These are phyloP conservation scores for Denticeps clupeoides DNA, from an alignment of 2,797 vertebrate genomes.

Conservation along the genomic window DNA sequence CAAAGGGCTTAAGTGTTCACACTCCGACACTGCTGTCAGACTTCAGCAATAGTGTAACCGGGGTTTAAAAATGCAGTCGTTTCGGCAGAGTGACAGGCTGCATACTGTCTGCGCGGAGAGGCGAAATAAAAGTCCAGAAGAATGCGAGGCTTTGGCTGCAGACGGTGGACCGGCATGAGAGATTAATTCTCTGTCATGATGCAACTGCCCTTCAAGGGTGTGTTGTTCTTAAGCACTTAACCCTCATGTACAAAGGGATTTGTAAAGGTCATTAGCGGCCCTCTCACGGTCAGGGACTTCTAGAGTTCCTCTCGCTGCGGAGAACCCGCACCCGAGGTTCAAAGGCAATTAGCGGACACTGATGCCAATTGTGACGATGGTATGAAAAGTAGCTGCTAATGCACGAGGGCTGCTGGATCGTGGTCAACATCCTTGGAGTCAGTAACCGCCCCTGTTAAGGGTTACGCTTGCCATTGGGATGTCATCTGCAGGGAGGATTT, in stretches of 20 bases:
- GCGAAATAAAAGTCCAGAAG: slow-evolving; percentile 7
- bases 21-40: not conserved
- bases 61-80: too few species aligned
- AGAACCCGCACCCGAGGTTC: not conserved
- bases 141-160: slow-evolving; percentile 15
- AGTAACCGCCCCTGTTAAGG: too few species aligned
- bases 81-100: slow-evolving; percentile 3
- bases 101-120: not conserved
- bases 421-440: too few species aligned
- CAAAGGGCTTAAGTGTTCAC: not conserved
- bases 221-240: slow-evolving; percentile 45
- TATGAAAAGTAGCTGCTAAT: too few species aligned
- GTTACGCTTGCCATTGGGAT: too few species aligned
- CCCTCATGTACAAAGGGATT: slow-evolving; percentile 45
- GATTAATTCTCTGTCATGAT: slow-evolving; percentile 24
- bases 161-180: slow-evolving; percentile 15
- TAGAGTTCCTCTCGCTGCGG: slow-evolving; percentile 26
- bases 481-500: too few species aligned
- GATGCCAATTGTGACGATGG: too few species aligned
- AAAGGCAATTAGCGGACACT: not conserved
- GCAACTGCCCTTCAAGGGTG: slow-evolving; percentile 42
- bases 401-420: too few species aligned
- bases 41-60: slow-evolving; percentile 3
- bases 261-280: slow-evolving; percentile 50
- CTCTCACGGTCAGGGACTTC: slow-evolving; percentile 47